Evolutionary conservation across 2,888 invertebrate species (phyloP).

Genomic region (Cheilosia impressa): DNA sequence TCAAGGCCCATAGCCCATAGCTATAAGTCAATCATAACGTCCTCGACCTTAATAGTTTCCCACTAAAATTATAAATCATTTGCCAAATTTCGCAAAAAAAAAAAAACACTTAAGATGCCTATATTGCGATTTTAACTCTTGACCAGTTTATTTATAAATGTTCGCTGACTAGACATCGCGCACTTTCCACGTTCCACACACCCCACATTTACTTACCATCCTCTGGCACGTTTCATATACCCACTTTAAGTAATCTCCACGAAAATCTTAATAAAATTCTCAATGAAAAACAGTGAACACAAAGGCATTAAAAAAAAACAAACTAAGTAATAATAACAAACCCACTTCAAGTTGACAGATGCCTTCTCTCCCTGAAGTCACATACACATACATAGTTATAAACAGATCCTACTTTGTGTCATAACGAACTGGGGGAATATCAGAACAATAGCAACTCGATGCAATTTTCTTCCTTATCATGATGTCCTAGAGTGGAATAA

Average conservation of each 20-base stretch:
- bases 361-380: slow-evolving; percentile 16
- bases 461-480: slow-evolving; percentile 25
- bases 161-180: neutral
- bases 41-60: too few relatives aligned
- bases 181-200: neutral
- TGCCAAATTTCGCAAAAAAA: too few relatives aligned
- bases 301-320: neutral
- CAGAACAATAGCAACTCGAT: slow-evolving; percentile 27
- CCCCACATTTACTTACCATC: neutral
- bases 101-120: too few relatives aligned
- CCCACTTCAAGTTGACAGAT: slow-evolving; percentile 18
- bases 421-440: slow-evolving; percentile 32
- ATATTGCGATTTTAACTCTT: too few relatives aligned
- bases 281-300: neutral
- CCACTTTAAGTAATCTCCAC: neutral
- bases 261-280: neutral
- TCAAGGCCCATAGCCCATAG: too few relatives aligned
- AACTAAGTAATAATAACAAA: neutral
- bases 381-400: neutral
- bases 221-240: neutral
- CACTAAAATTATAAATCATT: too few relatives aligned
- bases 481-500: slow-evolving; percentile 39
- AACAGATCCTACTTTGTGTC: neutral
- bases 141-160: too few relatives aligned
- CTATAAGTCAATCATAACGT: too few relatives aligned